phyloP scores from a whole-genome alignment of 2,888 invertebrate genomes.

The Drosophila setosimentum region DNA sequence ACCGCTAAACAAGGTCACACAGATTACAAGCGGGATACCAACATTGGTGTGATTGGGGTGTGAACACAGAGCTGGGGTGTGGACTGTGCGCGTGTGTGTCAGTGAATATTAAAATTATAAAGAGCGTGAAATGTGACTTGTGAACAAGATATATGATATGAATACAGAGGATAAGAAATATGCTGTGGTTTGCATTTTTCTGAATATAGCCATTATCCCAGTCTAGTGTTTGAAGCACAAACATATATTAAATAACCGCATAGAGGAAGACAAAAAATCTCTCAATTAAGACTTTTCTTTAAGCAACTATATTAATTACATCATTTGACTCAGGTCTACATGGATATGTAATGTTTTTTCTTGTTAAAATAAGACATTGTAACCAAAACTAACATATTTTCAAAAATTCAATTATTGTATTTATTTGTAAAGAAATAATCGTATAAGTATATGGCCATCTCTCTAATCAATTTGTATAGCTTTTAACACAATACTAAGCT shows the following conservation, averaged over 20 bases:
- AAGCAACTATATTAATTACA: too few species aligned
- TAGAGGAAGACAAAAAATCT: accelerated
- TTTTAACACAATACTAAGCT: neutral
- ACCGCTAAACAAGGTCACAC: conserved; percentile 67
- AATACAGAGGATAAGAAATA: neutral
- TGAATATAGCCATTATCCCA: neutral
- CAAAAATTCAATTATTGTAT: neutral
- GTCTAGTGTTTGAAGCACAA: neutral
- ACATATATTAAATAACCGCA: neutral
- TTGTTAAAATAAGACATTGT: neutral
- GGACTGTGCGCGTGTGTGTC: neutral
- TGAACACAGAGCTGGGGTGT: too few species aligned
- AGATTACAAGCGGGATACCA: conserved; percentile 59
- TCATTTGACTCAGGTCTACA: accelerated
- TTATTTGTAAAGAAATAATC: neutral
- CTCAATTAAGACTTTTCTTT: too few species aligned
- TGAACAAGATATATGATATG: conserved; percentile 15
- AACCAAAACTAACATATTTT: neutral
- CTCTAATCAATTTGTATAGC: neutral
- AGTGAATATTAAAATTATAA: conserved; percentile 39
- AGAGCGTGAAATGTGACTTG: neutral
- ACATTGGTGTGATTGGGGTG: conserved; percentile 13
- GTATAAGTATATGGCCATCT: neutral
- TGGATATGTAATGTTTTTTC: neutral
- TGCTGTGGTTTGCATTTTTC: neutral